Percentiles rank a stretch among this genome's conserved stretches.
These are phyloP conservation scores for Leptothorax acervorum DNA, from an alignment of 2,888 invertebrate species.

Conservation along the genomic window DNA sequence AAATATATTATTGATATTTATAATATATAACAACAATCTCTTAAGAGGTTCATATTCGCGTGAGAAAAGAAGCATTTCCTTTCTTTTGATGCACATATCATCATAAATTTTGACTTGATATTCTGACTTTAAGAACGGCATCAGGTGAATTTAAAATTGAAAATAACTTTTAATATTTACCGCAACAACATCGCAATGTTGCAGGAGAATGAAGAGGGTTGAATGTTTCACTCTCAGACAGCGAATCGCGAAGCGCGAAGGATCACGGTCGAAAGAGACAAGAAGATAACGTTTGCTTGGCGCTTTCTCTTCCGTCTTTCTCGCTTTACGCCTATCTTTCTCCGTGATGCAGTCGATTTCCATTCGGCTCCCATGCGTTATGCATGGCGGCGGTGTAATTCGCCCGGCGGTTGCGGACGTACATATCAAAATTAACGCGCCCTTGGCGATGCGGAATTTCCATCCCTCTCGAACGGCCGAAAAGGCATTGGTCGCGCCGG, in stretches of 20 bases:
- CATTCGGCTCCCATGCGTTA: slow-evolving; percentile 51
- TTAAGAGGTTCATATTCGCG: neutral
- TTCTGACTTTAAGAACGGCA: neutral
- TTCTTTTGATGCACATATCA: neutral
- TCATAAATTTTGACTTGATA: neutral
- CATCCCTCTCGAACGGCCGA: slow-evolving; percentile 60
- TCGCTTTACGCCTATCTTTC: slow-evolving; percentile 21
- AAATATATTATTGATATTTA: slow-evolving; percentile 2
- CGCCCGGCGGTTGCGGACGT: slow-evolving; percentile 56
- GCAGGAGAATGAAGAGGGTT: neutral
- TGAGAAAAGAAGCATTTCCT: neutral
- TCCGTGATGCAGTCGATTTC: slow-evolving; percentile 49
- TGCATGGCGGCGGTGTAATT: slow-evolving; percentile 55
- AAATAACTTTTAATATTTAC: slow-evolving; percentile 47
- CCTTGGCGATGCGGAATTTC: slow-evolving; percentile 68
- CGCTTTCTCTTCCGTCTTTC: neutral
- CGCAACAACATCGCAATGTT: neutral
- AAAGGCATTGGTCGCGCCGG: slow-evolving; percentile 60
- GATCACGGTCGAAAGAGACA: slow-evolving; percentile 5
- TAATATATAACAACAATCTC: neutral
- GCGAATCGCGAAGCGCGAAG: slow-evolving; percentile 22
- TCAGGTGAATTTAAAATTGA: slow-evolving; percentile 29
- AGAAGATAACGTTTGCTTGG: slow-evolving; percentile 34
- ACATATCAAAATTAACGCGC: slow-evolving; percentile 70
- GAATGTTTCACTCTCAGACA: slow-evolving; percentile 19